Evolutionary conservation across 1,140 invertebrate genomes (phyloP), one percentile per base, ranked within the genome.

Genomic region (Heliconius melpomene): DNA sequence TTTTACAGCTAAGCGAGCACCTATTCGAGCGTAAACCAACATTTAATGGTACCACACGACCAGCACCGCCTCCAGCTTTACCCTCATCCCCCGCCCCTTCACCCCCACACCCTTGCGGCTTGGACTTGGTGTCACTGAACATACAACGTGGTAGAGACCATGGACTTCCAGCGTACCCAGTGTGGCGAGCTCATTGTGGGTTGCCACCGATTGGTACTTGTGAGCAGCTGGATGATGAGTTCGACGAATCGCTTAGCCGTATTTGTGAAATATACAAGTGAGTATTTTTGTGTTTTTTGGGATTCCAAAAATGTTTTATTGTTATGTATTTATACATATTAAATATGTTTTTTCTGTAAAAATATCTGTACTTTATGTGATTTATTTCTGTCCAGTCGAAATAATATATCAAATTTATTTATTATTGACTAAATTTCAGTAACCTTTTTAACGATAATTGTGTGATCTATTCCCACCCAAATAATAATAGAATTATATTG

Each of bases 111-210:
- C 93, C 95, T 0, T 97, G 97, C 85, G 97, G 97, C 1, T 90
- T 98, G 3, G 98, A 99, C 94, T 92, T 98, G 81, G 97, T 98
- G 0, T 97, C 98, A 0, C 94, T 98, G 73, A 98, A 98, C 90
- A 97, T 98, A 80, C 97, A 98, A 88, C 95, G 98, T 70, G 98
- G 98, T 0, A 93, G 98, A 36, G 98, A 99, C 94, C 98, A 98
- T 90, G 98, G 98, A 1, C 94, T 99, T 26, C 97, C 98, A 0
- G 91, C 96, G 1, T 99, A 99, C 93, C 95, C 96, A 0, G 94
- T 95, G 13, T 98, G 97, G 96, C 94, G 98, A 32, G 94, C 97
- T 83, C 95, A 96, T 87, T 98, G 98, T 84, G 96, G 96, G 0
- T 92, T 98, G 60, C 95, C 95, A 3, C 94, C 95, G 66, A 96